These are phyloP conservation scores for Sparidentex hasta DNA, from an alignment of 2,797 vertebrate genomes.

Conservation along the genomic window DNA sequence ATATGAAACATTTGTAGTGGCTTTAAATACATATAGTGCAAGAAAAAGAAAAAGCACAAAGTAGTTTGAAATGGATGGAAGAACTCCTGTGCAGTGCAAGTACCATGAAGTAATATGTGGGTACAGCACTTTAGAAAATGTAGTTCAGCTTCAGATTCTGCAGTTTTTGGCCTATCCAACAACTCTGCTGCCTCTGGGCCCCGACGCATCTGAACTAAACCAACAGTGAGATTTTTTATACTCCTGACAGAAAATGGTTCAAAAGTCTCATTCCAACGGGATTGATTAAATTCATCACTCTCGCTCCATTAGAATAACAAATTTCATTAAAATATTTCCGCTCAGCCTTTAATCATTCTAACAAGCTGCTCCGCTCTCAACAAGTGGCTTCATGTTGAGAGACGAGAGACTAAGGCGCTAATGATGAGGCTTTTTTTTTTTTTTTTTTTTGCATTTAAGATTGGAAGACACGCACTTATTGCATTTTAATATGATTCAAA, in stretches of 20 bases:
- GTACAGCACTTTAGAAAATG: neutral
- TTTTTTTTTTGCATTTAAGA: conserved; percentile 24
- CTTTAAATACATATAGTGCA: neutral
- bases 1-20: too few species aligned
- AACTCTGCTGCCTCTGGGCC: neutral
- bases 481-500: conserved; percentile 46
- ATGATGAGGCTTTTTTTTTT: conserved; percentile 23
- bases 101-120: neutral
- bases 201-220: conserved; percentile 5
- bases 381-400: conserved; percentile 38
- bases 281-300: conserved; percentile 60
- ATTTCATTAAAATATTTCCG: conserved; percentile 68
- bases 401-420: conserved; percentile 30
- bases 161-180: neutral
- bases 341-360: conserved; percentile 73
- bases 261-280: conserved; percentile 50
- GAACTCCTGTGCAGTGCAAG: neutral
- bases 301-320: conserved; percentile 74
- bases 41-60: neutral
- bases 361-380: conserved; percentile 63
- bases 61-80: neutral
- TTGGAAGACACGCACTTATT: conserved; percentile 1
- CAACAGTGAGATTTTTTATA: conserved; percentile 31
- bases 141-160: neutral
- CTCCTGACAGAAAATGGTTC: conserved; percentile 23